Base-by-base conservation (phyloP, 1,140 invertebrate species). In the Pseudomyrmex cubaensis region DNA sequence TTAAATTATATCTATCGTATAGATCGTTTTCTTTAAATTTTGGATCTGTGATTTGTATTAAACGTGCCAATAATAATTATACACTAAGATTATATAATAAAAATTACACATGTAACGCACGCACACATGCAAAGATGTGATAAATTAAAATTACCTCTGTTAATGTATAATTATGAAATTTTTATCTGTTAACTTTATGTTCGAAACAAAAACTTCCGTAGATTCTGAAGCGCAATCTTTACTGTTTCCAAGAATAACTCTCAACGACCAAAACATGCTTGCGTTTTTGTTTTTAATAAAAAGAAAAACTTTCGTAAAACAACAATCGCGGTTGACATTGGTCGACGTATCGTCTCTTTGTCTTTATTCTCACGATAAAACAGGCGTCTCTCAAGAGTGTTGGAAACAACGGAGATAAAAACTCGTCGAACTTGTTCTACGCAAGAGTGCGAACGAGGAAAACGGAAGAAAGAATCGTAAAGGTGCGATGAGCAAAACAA, bases 391-490 rank as follows among this genome's bases (percentile, higher is more conserved):
- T 82, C 35, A 35, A 5, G 67, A 59, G 57, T 82, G 48, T 82
- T 54, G 72, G 62, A 83, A 83, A 83, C 82, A 83, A 76, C 50
- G 59, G 59, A 57, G 85, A 66, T 70, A 72, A 84, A 59, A 86
- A 86, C 72, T 78, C 61, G 82, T 84, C 59, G 52, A 54, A 86
- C 85, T 73, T 74, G 85, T 86, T 84, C 12, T 44, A 25, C 25
- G 8, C 48, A 25, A 54, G 66, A 50, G 22, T 57, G 25, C 3
- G 52, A 75, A 75, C 46, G 17, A 64, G 44, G 52, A 84, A 69
- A 59, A 78, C 44, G 82, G 75, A 77, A 78, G 54, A 78, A 22
- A 84, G 56, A 78, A 52, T 82, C 10, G 61, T 13, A 17, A 83
- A 83, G 62, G 59, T 48, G 50, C 7, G 46, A 7, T 25, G 20